phyloP scores from a whole-genome alignment of 2,888 invertebrate species.

The Onchidella celtica region DNA sequence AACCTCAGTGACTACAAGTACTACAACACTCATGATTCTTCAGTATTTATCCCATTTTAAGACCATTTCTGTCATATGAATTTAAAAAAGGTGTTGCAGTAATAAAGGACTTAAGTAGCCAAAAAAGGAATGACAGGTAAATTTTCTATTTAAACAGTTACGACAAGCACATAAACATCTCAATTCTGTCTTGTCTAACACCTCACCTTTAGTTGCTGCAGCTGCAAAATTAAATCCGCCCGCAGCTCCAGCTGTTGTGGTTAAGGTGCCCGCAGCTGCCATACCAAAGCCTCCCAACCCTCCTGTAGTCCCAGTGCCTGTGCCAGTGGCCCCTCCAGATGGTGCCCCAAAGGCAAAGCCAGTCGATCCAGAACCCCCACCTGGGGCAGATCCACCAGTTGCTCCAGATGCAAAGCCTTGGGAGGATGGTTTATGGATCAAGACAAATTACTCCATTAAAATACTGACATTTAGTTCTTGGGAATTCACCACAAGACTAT shows the following conservation, averaged over 20 bases:
- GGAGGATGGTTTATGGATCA: no score
- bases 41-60: no score
- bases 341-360: conserved; percentile 54
- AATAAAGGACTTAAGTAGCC: no score
- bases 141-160: not conserved
- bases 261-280: conserved; percentile 54
- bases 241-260: conserved; percentile 54
- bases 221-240: conserved; percentile 48
- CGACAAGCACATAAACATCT: not conserved
- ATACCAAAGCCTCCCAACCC: conserved; percentile 58
- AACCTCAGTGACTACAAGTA: no score
- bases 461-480: no score
- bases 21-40: no score
- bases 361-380: not conserved
- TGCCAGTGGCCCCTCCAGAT: conserved; percentile 8
- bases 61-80: no score
- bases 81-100: no score
- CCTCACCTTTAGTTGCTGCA: conserved; percentile 21
- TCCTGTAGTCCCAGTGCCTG: conserved; percentile 30
- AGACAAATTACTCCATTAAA: no score
- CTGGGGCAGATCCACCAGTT: not conserved
- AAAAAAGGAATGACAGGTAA: no score
- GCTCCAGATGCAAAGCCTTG: not conserved
- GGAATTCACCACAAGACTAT: no score
- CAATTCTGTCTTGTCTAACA: not conserved